These are phyloP conservation scores for Coptotermes formosanus DNA, from an alignment of 1,140 invertebrate species.

Conservation along the genomic window DNA sequence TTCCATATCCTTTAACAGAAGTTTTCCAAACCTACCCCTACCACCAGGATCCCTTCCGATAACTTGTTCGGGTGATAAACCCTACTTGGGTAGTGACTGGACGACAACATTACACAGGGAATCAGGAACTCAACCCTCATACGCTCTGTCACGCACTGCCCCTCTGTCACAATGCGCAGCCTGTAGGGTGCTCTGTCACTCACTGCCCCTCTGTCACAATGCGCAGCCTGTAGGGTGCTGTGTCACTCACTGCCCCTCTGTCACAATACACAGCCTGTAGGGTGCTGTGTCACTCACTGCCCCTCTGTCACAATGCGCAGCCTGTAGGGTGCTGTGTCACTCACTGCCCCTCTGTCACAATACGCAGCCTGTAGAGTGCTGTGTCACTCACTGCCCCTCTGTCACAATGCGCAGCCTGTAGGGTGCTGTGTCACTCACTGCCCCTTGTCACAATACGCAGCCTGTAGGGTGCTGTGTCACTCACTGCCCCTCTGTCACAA, in stretches of 20 bases:
- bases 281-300: not conserved
- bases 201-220: not conserved
- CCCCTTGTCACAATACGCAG: too few species aligned
- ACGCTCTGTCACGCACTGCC: not conserved
- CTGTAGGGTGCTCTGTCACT: not conserved
- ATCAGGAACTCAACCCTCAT: not conserved
- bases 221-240: not conserved
- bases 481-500: too few species aligned
- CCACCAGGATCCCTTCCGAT: not conserved
- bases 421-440: too few species aligned
- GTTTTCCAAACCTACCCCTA: not conserved
- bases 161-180: not conserved
- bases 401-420: too few species aligned
- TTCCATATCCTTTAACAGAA: not conserved
- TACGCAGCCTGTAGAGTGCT: too few species aligned
- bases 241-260: not conserved
- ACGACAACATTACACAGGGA: not conserved
- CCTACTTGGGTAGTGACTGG: not conserved
- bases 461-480: too few species aligned
- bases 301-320: not conserved
- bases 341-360: too few species aligned
- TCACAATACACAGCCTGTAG: not conserved
- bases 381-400: too few species aligned
- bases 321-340: not conserved
- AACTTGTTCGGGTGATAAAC: not conserved